Base-by-base conservation (phyloP, 2,888 invertebrate genomes). In the Ferdinandea cuprea region DNA sequence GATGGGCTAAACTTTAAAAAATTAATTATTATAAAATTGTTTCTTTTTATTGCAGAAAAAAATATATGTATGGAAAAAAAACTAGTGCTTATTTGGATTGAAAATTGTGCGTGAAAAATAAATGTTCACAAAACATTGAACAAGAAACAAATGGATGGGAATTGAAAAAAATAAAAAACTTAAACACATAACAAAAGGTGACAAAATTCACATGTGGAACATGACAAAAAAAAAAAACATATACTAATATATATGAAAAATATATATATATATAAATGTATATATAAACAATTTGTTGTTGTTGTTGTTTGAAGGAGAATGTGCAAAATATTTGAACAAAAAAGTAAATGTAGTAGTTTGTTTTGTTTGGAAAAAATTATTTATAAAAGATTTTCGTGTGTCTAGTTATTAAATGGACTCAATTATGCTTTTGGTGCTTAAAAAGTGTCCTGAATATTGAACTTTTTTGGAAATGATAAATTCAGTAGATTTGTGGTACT, bases 401-500 rank as follows among this genome's bases (percentile, higher is more conserved):
- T 46, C 46, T 74, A 30, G 44, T 32, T 4, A 15, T 44, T 4
- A 8, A 50, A 52, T 52, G 58, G 25, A 69, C n/a, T n/a, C n/a
- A 35, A 40, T n/a, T n/a, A 25, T 58, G 65, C 61, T 37, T 69
- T 54, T 76, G 71, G 76, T 72, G 76, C 78, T 59, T 25, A 44
- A 2, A 44, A 2, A 56, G 72, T 80, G 58, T 65, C 40, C 68
- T 81, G 56, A 44, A 30, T n/a, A n/a, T 6, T 71, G 30, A 59
- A 19, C 37, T 44, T 8, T 35, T 35, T 13, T 32, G 37, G 13
- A 21, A 32, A 28, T 50, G 40, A 40, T 30, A 40, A 21, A 42
- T 74, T 1, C 7, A 0, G 8, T 9, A 19, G 9, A 32, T 32
- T 30, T 7, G 52, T 83, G n/a, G 78, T 93, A 96, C 97, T 97